Evolutionary conservation across 2,888 invertebrate species (phyloP).

Genomic region (Myathropa florea): DNA sequence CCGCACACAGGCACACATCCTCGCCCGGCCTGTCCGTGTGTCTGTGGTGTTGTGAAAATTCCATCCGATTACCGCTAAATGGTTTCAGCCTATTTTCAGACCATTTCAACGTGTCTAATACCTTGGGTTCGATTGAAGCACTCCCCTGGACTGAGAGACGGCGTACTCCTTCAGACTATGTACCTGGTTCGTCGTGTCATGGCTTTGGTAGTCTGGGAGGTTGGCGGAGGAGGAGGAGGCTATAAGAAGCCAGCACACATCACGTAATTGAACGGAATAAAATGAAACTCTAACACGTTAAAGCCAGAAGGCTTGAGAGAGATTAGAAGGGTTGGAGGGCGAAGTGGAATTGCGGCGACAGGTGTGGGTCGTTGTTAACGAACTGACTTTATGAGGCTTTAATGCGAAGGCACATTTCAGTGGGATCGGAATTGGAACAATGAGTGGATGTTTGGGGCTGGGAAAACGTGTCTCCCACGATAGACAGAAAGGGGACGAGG

Average conservation of each 20-base stretch:
- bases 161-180: not conserved
- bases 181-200: not conserved
- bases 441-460: too few species aligned
- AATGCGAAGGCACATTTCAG: not conserved
- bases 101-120: not conserved
- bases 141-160: not conserved
- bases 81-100: constrained; percentile 20
- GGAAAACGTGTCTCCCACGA: too few species aligned
- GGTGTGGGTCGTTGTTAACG: not conserved
- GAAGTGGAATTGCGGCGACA: not conserved
- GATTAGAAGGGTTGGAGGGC: not conserved
- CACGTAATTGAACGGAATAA: constrained; percentile 23
- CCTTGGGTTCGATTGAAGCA: not conserved
- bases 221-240: not conserved
- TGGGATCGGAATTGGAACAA: not conserved
- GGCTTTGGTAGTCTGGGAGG: not conserved
- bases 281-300: not conserved
- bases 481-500: too few species aligned
- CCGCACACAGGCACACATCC: not conserved
- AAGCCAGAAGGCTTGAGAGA: not conserved
- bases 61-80: constrained; percentile 36
- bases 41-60: constrained; percentile 4
- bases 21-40: not conserved
- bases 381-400: not conserved
- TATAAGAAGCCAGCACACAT: not conserved